phyloP scores from a whole-genome alignment of 2,113 vertebrate species.

The Sula dactylatra region DNA sequence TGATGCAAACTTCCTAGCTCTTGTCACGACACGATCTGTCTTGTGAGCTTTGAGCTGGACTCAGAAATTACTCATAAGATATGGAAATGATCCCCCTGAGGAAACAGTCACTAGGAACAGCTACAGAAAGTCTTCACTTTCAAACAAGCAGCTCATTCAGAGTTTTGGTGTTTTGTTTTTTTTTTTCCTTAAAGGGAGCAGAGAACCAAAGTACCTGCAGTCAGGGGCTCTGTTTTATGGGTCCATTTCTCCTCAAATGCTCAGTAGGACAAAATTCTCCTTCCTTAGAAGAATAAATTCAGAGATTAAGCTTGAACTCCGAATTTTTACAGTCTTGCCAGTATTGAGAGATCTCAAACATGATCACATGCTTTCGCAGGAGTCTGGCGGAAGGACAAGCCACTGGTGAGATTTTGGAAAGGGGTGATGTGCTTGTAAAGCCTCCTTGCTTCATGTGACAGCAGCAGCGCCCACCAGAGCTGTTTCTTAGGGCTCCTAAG shows the following conservation, averaged over 20 bases:
- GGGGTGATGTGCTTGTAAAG: background rate
- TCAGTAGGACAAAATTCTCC: background rate
- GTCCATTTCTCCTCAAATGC: background rate
- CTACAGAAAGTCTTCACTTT: background rate
- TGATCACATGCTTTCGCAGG: background rate
- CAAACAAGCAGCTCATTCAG: background rate
- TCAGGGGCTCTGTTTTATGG: background rate
- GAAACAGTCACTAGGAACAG: background rate
- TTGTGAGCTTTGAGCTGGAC: background rate
- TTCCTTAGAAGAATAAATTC: background rate
- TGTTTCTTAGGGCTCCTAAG: background rate
- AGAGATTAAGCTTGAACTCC: background rate
- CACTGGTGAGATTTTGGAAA: background rate
- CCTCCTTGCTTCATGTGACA: background rate
- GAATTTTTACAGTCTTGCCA: background rate
- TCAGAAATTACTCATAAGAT: background rate
- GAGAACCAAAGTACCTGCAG: background rate
- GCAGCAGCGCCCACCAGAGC: background rate
- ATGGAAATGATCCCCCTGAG: background rate
- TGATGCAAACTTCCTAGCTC: background rate
- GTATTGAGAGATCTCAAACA: background rate
- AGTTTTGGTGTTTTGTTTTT: background rate
- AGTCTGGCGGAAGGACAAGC: background rate
- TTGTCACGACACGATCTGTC: background rate
- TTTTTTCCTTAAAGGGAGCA: background rate